Percentiles rank a stretch among this genome's conserved stretches.
These are phyloP conservation scores for Erynnis tages DNA, from an alignment of 2,888 invertebrate species.

Conservation along the genomic window DNA sequence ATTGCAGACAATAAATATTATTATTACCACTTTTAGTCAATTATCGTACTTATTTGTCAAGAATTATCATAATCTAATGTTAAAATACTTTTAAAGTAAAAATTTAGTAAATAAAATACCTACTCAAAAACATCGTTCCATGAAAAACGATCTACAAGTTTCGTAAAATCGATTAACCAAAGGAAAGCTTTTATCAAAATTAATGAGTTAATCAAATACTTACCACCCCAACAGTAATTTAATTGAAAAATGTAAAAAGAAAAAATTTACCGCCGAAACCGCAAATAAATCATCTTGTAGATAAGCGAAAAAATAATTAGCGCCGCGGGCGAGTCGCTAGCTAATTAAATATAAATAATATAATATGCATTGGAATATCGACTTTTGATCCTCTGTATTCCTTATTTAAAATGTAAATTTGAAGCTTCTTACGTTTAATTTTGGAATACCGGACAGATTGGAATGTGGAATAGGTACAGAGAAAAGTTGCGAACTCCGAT, in stretches of 20 bases:
- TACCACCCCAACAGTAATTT: conserved; percentile 19
- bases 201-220: conserved; percentile 24
- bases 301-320: conserved; percentile 76
- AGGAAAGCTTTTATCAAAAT: conserved; percentile 12
- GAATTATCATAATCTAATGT: too few species aligned
- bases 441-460: too few species aligned
- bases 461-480: too few species aligned
- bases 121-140: too few species aligned
- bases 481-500: too few species aligned
- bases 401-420: background rate
- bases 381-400: background rate
- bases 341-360: conserved; percentile 71
- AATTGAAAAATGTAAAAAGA: conserved; percentile 27
- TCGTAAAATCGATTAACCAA: conserved; percentile 44
- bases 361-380: conserved; percentile 1
- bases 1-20: too few species aligned
- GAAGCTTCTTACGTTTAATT: too few species aligned
- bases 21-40: too few species aligned
- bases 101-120: background rate
- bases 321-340: conserved; percentile 47
- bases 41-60: too few species aligned
- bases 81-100: background rate
- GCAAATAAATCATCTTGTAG: conserved; percentile 72
- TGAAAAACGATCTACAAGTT: too few species aligned
- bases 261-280: conserved; percentile 40